phyloP scores from a whole-genome alignment of 1,140 invertebrate species.

The Atta cephalotes region DNA sequence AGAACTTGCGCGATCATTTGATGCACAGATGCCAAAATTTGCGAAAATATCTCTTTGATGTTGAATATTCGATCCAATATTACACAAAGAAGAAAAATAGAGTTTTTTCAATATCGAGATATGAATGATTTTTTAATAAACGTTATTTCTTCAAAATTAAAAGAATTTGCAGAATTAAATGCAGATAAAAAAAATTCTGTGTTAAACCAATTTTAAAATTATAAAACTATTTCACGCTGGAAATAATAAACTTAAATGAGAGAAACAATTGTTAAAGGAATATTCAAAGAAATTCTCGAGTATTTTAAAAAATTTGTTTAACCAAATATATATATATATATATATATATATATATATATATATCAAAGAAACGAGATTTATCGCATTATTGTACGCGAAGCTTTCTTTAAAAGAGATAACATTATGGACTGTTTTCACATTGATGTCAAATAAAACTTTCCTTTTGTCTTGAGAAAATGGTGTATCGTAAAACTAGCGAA shows the following conservation, averaged over 20 bases:
- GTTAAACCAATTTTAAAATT: background rate
- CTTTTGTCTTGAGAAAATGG: background rate
- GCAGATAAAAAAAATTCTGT: background rate
- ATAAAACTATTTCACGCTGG: background rate
- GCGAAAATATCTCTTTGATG: background rate
- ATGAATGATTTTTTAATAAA: conserved; percentile 20
- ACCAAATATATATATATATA: background rate
- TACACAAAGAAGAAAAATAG: background rate
- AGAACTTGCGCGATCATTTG: conserved; percentile 60
- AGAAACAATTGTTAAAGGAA: background rate
- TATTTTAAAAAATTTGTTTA: background rate
- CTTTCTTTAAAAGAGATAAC: background rate
- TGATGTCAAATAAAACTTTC: background rate
- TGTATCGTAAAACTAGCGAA: conserved; percentile 8
- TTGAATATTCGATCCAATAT: background rate
- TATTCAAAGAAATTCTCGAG: background rate
- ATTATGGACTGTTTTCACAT: background rate
- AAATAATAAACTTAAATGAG: background rate
- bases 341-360: background rate
- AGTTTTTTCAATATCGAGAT: background rate
- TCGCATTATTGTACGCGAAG: background rate
- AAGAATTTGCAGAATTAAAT: background rate
- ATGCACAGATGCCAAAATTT: conserved; percentile 42
- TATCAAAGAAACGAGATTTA: background rate
- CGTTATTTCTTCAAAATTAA: background rate